phyloP scores from a whole-genome alignment of 2,888 invertebrate genomes.

The Allygus modestus region DNA sequence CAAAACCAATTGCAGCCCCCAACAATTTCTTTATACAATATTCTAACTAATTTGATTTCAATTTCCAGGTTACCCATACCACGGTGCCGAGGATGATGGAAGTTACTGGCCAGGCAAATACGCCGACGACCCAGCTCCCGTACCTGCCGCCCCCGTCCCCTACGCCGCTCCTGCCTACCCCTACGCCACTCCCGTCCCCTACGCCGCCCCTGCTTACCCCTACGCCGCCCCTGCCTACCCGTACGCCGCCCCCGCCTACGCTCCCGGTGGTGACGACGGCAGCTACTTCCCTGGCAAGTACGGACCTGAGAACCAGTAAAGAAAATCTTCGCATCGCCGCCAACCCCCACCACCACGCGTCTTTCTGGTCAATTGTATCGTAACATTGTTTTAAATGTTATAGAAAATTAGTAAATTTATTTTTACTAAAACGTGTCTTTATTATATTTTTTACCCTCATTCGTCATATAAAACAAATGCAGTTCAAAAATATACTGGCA shows the following conservation, averaged over 20 bases:
- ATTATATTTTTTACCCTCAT: not conserved
- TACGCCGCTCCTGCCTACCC: not conserved
- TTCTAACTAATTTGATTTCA: too few relatives aligned
- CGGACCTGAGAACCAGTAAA: constrained; percentile 54
- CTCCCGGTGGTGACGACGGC: constrained; percentile 60
- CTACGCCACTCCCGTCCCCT: not conserved
- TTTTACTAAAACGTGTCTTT: not conserved
- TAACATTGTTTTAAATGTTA: constrained; percentile 58
- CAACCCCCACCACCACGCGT: constrained; percentile 42
- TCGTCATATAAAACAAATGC: too few relatives aligned
- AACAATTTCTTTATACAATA: too few relatives aligned
- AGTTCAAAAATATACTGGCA: too few relatives aligned
- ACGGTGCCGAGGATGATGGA: constrained; percentile 57
- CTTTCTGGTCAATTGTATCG: constrained; percentile 29
- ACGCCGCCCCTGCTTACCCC: constrained; percentile 22
- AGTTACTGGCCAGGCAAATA: constrained; percentile 62
- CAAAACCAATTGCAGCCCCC: too few relatives aligned
- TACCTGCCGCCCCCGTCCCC: constrained; percentile 6
- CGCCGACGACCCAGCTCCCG: constrained; percentile 31
- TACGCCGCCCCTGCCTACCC: constrained; percentile 53
- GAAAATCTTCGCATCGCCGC: not conserved
- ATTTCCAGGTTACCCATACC: constrained; percentile 32
- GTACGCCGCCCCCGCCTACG: constrained; percentile 36
- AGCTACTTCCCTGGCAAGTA: constrained; percentile 65
- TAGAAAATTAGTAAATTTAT: constrained; percentile 41